phyloP scores from a whole-genome alignment of 2,113 vertebrate species.

The Dromiciops gliroides region DNA sequence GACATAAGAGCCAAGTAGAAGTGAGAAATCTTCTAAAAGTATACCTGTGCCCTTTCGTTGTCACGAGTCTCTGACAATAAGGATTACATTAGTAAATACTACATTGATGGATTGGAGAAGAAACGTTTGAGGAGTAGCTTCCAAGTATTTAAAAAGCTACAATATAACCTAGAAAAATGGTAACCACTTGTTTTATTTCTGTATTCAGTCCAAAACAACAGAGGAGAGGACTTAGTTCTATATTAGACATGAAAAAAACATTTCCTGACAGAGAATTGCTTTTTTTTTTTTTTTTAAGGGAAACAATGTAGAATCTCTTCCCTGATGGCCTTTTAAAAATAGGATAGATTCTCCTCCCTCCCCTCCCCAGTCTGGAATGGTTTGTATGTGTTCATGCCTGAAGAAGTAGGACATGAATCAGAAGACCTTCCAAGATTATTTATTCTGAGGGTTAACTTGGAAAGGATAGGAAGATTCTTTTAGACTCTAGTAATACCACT shows the following conservation, averaged over 20 bases:
- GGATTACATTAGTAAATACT: background rate
- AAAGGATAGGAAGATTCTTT: background rate
- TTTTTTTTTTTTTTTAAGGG: no score
- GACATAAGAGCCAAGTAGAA: background rate
- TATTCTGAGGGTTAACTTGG: background rate
- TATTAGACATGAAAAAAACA: background rate
- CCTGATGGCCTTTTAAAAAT: conserved; percentile 7
- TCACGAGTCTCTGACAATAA: background rate
- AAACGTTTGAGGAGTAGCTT: background rate
- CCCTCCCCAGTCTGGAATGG: background rate
- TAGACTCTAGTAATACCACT: no score
- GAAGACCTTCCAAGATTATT: conserved; percentile 8
- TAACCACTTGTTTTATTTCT: background rate
- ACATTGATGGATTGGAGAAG: background rate
- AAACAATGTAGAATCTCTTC: conserved; percentile 15
- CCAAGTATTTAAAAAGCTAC: background rate
- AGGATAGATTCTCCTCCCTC: background rate
- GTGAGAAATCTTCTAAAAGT: background rate
- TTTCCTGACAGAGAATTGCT: background rate
- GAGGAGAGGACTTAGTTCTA: background rate
- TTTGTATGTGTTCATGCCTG: background rate
- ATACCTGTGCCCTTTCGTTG: background rate
- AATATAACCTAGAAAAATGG: background rate
- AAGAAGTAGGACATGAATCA: background rate
- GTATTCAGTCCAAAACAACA: background rate